Percentiles rank a stretch among this genome's conserved stretches.
These are phyloP conservation scores for Ibidorhyncha struthersii DNA, from an alignment of 2,113 vertebrate genomes.

Conservation along the genomic window DNA sequence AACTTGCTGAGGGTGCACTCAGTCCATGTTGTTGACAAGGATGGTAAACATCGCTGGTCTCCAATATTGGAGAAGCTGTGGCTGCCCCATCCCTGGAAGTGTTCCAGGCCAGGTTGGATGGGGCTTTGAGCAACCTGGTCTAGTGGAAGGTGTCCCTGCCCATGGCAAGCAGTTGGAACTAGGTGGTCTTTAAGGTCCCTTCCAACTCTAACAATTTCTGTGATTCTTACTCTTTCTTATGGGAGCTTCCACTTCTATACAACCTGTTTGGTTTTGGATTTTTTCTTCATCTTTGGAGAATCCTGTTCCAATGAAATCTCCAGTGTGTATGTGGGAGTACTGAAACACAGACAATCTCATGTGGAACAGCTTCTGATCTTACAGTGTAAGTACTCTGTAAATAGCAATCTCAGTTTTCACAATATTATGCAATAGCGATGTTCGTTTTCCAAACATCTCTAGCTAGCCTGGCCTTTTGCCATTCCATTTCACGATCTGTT, in stretches of 20 bases:
- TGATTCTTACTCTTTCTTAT: not conserved
- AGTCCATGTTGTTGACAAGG: not conserved
- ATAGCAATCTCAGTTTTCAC: constrained; percentile 48
- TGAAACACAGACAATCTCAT: not conserved
- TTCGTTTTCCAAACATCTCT: constrained; percentile 40
- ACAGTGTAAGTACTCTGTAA: constrained; percentile 7
- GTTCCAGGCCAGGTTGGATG: not conserved
- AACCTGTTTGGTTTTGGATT: not conserved
- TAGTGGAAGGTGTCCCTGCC: not conserved
- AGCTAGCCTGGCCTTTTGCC: constrained; percentile 43
- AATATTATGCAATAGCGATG: constrained; percentile 5
- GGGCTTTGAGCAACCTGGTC: not conserved
- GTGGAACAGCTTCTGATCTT: constrained; percentile 3
- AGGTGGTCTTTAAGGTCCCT: not conserved
- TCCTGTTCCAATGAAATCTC: not conserved
- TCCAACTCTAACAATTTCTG: not conserved
- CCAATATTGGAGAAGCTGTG: not conserved
- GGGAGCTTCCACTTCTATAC: not conserved
- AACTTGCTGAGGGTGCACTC: not conserved
- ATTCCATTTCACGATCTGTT: constrained; percentile 29
- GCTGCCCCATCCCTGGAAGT: not conserved
- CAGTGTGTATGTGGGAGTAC: not conserved
- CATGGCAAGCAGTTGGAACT: not conserved
- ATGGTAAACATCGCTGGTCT: not conserved
- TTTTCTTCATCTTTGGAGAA: not conserved